These are phyloP conservation scores for Lateolabrax maculatus DNA, from an alignment of 2,797 vertebrate genomes.

Conservation along the genomic window DNA sequence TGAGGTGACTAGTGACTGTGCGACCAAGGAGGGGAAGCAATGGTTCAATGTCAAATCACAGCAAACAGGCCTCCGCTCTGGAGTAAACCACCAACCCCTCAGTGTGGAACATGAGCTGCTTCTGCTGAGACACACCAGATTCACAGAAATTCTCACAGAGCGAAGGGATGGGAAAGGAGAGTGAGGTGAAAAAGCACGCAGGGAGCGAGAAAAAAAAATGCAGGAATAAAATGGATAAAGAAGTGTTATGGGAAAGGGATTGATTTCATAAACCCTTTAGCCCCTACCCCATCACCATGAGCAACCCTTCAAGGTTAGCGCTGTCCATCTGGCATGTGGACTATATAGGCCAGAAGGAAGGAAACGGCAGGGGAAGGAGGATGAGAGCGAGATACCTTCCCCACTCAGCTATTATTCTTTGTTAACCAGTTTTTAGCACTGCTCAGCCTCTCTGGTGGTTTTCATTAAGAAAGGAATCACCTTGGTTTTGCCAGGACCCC, in stretches of 20 bases:
- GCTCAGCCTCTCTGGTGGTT: slow-evolving; percentile 86
- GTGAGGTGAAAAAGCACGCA: slow-evolving; percentile 49
- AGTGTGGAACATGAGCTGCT: slow-evolving; percentile 54
- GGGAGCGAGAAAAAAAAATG: slow-evolving; percentile 42
- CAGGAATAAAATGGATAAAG: slow-evolving; percentile 60
- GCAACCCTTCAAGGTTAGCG: slow-evolving; percentile 72
- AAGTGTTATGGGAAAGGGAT: slow-evolving; percentile 61
- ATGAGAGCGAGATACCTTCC: slow-evolving; percentile 82
- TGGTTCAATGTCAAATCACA: slow-evolving; percentile 68
- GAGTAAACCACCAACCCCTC: slow-evolving; percentile 53
- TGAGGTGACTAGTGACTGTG: slow-evolving; percentile 65
- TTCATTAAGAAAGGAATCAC: slow-evolving; percentile 90
- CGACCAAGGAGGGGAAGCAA: slow-evolving; percentile 57
- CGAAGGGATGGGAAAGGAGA: slow-evolving; percentile 44
- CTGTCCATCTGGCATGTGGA: slow-evolving; percentile 76
- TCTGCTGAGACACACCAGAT: slow-evolving; percentile 62
- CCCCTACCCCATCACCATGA: slow-evolving; percentile 69
- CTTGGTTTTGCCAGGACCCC: slow-evolving; percentile 86
- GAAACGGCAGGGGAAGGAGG: slow-evolving; percentile 75
- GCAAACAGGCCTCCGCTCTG: slow-evolving; percentile 51
- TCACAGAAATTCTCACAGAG: slow-evolving; percentile 62
- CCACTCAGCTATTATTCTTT: slow-evolving; percentile 85
- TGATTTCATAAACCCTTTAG: slow-evolving; percentile 75
- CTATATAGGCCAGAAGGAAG: slow-evolving; percentile 81
- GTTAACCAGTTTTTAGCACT: slow-evolving; percentile 87